Evolutionary conservation across 2,113 vertebrate species (phyloP).

Genomic region (Halichoerus grypus): DNA sequence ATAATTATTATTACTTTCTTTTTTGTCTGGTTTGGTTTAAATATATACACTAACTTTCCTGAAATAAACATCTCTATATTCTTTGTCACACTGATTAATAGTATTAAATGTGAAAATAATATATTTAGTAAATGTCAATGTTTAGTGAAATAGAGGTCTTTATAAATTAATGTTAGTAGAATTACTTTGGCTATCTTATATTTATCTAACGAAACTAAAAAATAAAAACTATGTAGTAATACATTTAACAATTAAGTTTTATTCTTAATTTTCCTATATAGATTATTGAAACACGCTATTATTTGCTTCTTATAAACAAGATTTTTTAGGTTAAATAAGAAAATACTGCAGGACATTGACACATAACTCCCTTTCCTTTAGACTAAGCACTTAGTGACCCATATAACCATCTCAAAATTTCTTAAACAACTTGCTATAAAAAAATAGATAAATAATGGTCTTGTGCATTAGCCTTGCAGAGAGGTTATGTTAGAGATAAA

Average conservation of each 20-base stretch:
- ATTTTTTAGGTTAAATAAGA: background rate
- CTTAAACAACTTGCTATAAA: slow-evolving; percentile 43
- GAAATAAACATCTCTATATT: background rate
- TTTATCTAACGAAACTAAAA: background rate
- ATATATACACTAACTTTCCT: background rate
- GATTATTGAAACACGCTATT: background rate
- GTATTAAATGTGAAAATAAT: background rate
- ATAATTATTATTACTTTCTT: background rate
- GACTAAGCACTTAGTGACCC: slow-evolving; percentile 43
- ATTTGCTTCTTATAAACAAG: background rate
- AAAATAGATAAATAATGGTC: slow-evolving; percentile 50
- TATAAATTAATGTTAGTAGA: background rate
- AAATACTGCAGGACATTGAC: background rate
- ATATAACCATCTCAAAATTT: slow-evolving; percentile 49
- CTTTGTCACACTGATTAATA: background rate
- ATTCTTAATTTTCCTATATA: background rate
- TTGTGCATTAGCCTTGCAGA: slow-evolving; percentile 63
- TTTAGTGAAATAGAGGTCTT: background rate
- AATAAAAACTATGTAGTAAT: background rate
- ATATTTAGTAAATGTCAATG: background rate
- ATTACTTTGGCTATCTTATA: background rate
- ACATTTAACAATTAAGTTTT: background rate
- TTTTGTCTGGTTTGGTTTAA: background rate
- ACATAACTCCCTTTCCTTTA: background rate
- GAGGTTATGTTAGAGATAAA: slow-evolving; percentile 52